Percentiles rank a stretch among this genome's conserved stretches.
Evolutionary conservation across 1,140 invertebrate genomes (phyloP).

Genomic region (Lucilia sericata): DNA sequence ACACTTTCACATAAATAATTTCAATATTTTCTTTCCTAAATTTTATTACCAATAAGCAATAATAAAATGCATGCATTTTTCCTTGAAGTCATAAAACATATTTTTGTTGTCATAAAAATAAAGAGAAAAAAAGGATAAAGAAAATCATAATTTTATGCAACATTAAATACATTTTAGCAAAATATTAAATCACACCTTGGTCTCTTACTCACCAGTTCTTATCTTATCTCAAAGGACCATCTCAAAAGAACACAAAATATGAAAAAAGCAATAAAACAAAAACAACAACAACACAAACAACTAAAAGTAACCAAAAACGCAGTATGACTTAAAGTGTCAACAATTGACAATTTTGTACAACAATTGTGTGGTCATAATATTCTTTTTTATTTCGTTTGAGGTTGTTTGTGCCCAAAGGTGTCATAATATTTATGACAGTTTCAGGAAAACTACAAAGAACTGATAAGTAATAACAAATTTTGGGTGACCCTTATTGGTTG

Average conservation of each 20-base stretch:
- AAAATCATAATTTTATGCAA: constrained; percentile 43
- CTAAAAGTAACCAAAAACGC: neutral
- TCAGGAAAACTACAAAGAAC: constrained; percentile 31
- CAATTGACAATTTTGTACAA: neutral
- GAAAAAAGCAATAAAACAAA: constrained; percentile 3
- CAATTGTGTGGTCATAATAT: constrained; percentile 28
- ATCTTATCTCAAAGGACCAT: constrained; percentile 36
- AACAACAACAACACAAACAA: neutral
- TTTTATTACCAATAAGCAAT: neutral
- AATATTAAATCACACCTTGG: constrained; percentile 37
- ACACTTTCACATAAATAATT: constrained; percentile 38
- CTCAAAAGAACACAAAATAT: neutral
- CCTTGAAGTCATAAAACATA: constrained; percentile 15
- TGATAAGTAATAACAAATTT: constrained; percentile 24
- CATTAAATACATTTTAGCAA: constrained; percentile 39
- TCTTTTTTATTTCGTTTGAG: neutral
- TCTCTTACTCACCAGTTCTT: neutral
- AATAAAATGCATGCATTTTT: neutral
- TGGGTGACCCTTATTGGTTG: neutral
- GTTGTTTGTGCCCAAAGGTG: constrained; percentile 26
- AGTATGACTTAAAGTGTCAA: constrained; percentile 2
- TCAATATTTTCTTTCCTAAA: constrained; percentile 16
- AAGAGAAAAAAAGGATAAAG: constrained; percentile 24
- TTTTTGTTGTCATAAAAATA: neutral
- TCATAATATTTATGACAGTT: constrained; percentile 51